Evolutionary conservation across 2,888 invertebrate species (phyloP), one percentile per base, ranked within the genome.

Genomic region (Zygaena filipendulae): DNA sequence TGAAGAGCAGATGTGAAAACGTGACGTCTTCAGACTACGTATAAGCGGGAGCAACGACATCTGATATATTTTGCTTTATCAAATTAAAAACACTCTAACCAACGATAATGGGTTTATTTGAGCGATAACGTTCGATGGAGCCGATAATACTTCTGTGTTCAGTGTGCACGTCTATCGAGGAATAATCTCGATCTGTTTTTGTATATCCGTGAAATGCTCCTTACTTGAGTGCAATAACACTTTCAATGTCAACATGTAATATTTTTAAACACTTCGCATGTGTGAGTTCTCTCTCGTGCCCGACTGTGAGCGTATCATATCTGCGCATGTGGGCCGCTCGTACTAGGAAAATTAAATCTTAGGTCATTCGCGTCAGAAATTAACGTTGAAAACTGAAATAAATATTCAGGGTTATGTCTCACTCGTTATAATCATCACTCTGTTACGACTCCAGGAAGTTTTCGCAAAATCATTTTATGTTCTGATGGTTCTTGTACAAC

Each of bases 191-290:
- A 55, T 51, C 49, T 49, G n/a, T n/a, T n/a, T n/a, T n/a, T n/a
- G n/a, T n/a, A 59, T 62, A 61, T 59, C 53, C 67, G 64, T 63
- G 61, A 69, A 70, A 62, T 63, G 63, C 62, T 61, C 52, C 55
- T 49, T 53, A 58, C 31, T 44, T 51, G 75, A 66, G 79, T 79
- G 77, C 79, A 75, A 69, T 75, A 75, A 77, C 77, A 71, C 7
- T 72, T 72, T 77, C 79, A 79, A 79, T 79, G 79, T 79, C 79
- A 75, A 69, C 70, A 58, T 60, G 67, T 59, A 72, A 74, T 74
- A 75, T 77, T 75, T 77, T 77, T 79, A 75, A 75, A 71, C 64
- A 61, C 35, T 43, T 33, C 35, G 51, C 42, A 32, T 51, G 67
- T 67, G 69, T 64, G 72, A 51, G 63, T 62, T 64, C 61, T 63